Conservation (phyloP, 2,113 vertebrate species). For the Eurystomus gularis region DNA sequence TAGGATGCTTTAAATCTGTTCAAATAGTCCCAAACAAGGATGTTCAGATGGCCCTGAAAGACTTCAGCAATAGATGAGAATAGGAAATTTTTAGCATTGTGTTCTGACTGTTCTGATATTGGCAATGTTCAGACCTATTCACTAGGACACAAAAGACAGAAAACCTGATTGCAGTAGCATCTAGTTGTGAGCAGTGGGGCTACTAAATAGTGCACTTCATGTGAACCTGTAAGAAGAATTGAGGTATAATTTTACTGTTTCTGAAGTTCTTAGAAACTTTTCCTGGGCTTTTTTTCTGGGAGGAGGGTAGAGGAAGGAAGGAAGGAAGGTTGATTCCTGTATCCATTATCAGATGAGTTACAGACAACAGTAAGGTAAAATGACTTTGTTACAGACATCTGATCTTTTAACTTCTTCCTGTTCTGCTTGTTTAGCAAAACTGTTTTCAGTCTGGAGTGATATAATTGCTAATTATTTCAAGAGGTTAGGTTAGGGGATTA, state of each 20-base stretch:
- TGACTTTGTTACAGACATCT: background rate
- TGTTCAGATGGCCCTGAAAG: slow-evolving; percentile 12
- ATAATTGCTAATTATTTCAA: background rate
- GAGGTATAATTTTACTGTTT: background rate
- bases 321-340: background rate
- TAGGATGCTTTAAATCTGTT: background rate
- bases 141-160: slow-evolving; percentile 27
- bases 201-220: background rate
- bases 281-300: background rate
- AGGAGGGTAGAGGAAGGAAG: background rate
- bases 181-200: background rate
- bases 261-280: background rate
- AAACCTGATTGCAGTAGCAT: slow-evolving; percentile 12
- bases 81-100: slow-evolving; percentile 23
- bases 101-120: background rate
- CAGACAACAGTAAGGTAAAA: background rate
- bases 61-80: background rate
- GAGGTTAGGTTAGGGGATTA: background rate
- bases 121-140: slow-evolving; percentile 30
- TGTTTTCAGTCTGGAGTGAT: background rate
- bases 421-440: background rate
- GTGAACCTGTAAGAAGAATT: background rate
- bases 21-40: background rate
- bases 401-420: background rate
- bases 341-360: background rate